phyloP scores from a whole-genome alignment of 1,140 invertebrate genomes.

The Schmidtea mediterranea region DNA sequence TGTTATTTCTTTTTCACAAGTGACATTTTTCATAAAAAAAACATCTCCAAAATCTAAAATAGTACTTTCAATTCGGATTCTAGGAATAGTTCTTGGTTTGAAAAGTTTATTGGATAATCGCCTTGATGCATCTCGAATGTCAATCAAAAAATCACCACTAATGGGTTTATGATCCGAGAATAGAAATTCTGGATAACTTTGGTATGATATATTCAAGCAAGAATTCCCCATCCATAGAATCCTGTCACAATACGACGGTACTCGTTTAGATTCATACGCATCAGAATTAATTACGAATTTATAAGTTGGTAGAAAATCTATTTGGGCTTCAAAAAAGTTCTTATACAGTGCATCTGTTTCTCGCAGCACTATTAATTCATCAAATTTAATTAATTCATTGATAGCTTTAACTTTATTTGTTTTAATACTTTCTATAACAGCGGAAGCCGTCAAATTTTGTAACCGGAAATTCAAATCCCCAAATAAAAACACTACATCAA shows the following conservation, averaged over 20 bases:
- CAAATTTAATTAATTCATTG: too few relatives aligned
- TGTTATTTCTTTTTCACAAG: too few relatives aligned
- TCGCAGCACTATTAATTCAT: too few relatives aligned
- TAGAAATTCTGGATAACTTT: slow-evolving; percentile 51
- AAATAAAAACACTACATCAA: not conserved
- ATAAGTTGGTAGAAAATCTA: slow-evolving; percentile 71
- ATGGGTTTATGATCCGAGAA: slow-evolving; percentile 97
- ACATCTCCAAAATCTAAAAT: too few relatives aligned
- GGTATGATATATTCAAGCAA: slow-evolving; percentile 48
- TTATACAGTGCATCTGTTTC: too few relatives aligned
- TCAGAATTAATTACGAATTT: slow-evolving; percentile 77
- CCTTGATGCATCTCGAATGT: slow-evolving; percentile 23
- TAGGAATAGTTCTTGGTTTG: too few relatives aligned
- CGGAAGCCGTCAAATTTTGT: not conserved
- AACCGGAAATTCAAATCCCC: slow-evolving; percentile 3
- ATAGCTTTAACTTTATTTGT: not conserved
- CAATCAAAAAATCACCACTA: slow-evolving; percentile 49
- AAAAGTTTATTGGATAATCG: too few relatives aligned
- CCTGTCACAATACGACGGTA: slow-evolving; percentile 91
- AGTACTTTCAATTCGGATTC: too few relatives aligned
- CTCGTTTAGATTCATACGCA: slow-evolving; percentile 56
- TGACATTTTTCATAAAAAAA: too few relatives aligned
- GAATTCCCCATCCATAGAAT: slow-evolving; percentile 56
- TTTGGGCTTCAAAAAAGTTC: slow-evolving; percentile 53
- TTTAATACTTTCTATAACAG: not conserved